phyloP scores from a whole-genome alignment of 1,140 invertebrate species.

The Dreissena polymorpha region DNA sequence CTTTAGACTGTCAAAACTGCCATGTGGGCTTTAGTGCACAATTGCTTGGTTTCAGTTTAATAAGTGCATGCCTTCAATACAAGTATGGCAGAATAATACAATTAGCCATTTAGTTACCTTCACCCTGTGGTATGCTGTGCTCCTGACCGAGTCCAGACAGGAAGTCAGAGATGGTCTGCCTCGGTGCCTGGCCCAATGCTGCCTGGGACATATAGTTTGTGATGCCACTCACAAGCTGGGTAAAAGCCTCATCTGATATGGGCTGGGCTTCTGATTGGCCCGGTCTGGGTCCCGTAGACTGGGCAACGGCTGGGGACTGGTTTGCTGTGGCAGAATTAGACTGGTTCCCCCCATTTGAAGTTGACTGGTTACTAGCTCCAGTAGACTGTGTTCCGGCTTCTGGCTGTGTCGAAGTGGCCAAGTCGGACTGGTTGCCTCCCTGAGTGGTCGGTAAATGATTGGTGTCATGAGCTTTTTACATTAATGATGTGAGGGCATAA shows the following conservation, averaged over 20 bases:
- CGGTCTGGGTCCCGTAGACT: background rate
- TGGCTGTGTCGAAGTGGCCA: background rate
- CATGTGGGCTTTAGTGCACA: too few relatives aligned
- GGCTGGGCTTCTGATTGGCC: conserved; percentile 47
- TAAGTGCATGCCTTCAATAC: too few relatives aligned
- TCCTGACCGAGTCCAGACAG: conserved; percentile 74
- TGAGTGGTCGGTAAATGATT: too few relatives aligned
- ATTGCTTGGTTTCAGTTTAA: too few relatives aligned
- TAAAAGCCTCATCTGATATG: conserved; percentile 71
- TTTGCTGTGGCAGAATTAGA: conserved; percentile 3
- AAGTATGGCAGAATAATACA: too few relatives aligned
- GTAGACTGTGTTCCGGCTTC: background rate
- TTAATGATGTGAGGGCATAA: too few relatives aligned
- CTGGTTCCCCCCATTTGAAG: conserved; percentile 13
- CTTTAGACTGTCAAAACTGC: too few relatives aligned
- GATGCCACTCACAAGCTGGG: conserved; percentile 69
- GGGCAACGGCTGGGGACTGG: background rate
- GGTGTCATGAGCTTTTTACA: too few relatives aligned
- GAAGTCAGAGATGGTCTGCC: conserved; percentile 79
- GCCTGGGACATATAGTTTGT: conserved; percentile 64
- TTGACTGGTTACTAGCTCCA: conserved; percentile 4
- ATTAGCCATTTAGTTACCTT: conserved; percentile 67
- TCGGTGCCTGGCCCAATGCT: conserved; percentile 65
- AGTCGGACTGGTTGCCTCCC: too few relatives aligned
- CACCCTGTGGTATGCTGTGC: conserved; percentile 73